phyloP scores from a whole-genome alignment of 2,113 vertebrate species.

The Capricornis sumatraensis region DNA sequence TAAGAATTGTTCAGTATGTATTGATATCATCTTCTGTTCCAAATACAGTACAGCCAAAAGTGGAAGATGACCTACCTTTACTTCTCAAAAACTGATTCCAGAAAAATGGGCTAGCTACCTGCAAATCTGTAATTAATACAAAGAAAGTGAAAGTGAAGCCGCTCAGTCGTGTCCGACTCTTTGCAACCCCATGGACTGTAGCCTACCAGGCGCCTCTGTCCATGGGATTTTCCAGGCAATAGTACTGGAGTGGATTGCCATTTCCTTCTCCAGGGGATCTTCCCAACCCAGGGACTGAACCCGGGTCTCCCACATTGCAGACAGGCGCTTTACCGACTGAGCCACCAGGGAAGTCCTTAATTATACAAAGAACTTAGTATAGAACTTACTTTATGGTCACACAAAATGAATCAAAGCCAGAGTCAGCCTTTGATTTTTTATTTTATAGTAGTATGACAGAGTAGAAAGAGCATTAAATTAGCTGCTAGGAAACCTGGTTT shows the following conservation, averaged over 20 bases:
- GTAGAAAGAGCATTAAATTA: not conserved
- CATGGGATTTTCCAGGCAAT: no score
- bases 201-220: no score
- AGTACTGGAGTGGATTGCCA: no score
- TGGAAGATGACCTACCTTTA: not conserved
- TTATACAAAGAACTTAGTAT: not conserved
- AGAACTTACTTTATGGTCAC: not conserved
- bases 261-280: no score
- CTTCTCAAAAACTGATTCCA: conserved; percentile 13
- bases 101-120: not conserved
- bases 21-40: not conserved
- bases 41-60: not conserved
- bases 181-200: no score
- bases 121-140: not conserved
- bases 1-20: not conserved
- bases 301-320: no score
- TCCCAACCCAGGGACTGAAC: no score
- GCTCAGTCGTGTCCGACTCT: no score
- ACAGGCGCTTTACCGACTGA: no score
- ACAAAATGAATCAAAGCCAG: not conserved
- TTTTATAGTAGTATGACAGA: not conserved
- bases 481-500: not conserved
- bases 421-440: not conserved
- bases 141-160: not conserved
- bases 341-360: no score